These are phyloP conservation scores for Sigmodon hispidus DNA, from an alignment of 2,113 vertebrate species.

Conservation along the genomic window DNA sequence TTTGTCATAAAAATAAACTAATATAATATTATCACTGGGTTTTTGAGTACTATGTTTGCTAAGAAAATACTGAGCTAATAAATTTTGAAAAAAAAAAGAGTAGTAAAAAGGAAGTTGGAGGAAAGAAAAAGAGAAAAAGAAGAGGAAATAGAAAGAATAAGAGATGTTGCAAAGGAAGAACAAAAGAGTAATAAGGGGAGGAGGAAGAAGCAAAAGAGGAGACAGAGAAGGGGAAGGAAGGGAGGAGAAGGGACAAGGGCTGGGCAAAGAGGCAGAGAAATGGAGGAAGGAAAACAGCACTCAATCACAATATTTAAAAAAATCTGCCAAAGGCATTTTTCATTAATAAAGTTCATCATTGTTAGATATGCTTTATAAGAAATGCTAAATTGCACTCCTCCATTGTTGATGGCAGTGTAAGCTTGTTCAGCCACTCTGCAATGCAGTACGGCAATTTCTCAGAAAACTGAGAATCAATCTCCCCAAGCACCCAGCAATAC, in stretches of 20 bases:
- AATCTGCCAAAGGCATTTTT: too few species aligned
- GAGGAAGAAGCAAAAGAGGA: not conserved
- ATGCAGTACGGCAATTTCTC: too few species aligned
- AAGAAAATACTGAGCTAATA: not conserved
- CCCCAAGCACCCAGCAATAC: too few species aligned
- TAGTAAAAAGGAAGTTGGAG: not conserved
- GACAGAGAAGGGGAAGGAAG: not conserved
- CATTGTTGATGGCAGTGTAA: too few species aligned
- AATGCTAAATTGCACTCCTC: not conserved
- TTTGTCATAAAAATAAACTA: not conserved
- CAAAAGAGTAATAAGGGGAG: not conserved
- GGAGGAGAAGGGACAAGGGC: fast-evolving
- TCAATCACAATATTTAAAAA: too few species aligned
- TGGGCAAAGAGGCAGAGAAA: not conserved
- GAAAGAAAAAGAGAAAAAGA: not conserved
- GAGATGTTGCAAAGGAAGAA: not conserved
- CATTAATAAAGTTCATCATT: not conserved
- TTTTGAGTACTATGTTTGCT: not conserved
- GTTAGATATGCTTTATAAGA: not conserved
- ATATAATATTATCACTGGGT: not conserved
- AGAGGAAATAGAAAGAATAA: not conserved
- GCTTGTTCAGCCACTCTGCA: too few species aligned
- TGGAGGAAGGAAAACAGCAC: not conserved
- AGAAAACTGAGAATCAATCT: too few species aligned
- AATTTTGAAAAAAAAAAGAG: not conserved